Base-by-base conservation (phyloP, 2,888 invertebrate genomes). In the Stegophylla sp. region DNA sequence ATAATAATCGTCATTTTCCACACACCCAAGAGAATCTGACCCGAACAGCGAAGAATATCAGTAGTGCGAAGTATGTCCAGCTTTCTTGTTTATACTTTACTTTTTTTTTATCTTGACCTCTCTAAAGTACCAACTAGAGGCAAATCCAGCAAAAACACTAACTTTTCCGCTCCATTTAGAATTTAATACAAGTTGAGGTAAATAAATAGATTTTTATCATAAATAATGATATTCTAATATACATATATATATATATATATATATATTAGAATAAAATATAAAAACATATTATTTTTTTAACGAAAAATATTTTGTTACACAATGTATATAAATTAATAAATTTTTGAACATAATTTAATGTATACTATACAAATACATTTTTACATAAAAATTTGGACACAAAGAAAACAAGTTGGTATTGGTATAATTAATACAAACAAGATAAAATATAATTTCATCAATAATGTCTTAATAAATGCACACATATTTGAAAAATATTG, bases 381-480 rank as follows among this genome's bases (percentile, higher is more conserved):
- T 53, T 76, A 76, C 75, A 76, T 53, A 76, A 79, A 79, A 61
- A 61, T 79, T 79, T 79, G 28, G 79, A 71, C 79, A 79, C 69
- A 71, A 71, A 71, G 75, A 79, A 79, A 79, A 79, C 79, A 79
- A 71, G 48, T 71, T 79, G 71, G 79, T 77, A 76, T 56, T 67
- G 26, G 48, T 67, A 56, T 71, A 53, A 75, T 66, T 43, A 61
- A 71, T 79, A 71, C 48, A 71, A 71, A 79, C 61, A 79, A 79
- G 41, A 69, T 79, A 79, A 79, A 69, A 63, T 69, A 77, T 77
- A 79, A 61, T 71, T 71, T 63, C 51, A 71, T 79, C 77, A 61
- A 77, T 76, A 76, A 76, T 79, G 63, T 67, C 76, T 77, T 71
- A 79, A 79, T 79, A 79, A 79, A 79, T 71, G 71, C 79, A 69